A percentile compares a stretch with the other conserved stretches of the same genome.
These are phyloP conservation scores for Mizuhopecten yessoensis DNA, from an alignment of 1,140 invertebrate species.

Conservation along the genomic window DNA sequence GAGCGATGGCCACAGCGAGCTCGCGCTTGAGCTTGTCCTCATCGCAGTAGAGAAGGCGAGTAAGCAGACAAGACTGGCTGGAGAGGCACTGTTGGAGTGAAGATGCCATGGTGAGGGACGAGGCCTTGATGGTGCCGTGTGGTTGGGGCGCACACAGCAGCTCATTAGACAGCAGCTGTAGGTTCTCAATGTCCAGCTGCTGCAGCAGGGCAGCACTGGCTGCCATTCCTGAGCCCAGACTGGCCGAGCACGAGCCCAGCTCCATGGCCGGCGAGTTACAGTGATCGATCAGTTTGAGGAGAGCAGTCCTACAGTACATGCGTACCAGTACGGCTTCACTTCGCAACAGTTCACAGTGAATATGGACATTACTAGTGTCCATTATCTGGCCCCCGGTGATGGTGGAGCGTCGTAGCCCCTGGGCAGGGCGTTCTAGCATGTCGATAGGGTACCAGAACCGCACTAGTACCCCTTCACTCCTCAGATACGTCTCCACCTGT, in stretches of 20 bases:
- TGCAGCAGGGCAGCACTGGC: conserved; percentile 81
- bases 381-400: conserved; percentile 80
- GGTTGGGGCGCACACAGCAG: conserved; percentile 77
- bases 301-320: conserved; percentile 81
- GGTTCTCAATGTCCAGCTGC: conserved; percentile 83
- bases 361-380: conserved; percentile 81
- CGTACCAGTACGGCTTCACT: conserved; percentile 77
- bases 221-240: conserved; percentile 78
- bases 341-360: conserved; percentile 81
- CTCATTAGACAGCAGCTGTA: conserved; percentile 82
- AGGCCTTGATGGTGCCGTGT: conserved; percentile 69
- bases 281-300: conserved; percentile 81
- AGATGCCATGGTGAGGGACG: conserved; percentile 63
- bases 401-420: conserved; percentile 79
- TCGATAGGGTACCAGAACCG: conserved; percentile 84
- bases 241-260: conserved; percentile 71
- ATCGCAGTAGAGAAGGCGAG: conserved; percentile 78
- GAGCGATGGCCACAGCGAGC: conserved; percentile 78
- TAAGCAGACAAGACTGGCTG: conserved; percentile 73
- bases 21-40: conserved; percentile 77
- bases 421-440: conserved; percentile 81
- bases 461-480: conserved; percentile 83
- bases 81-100: conserved; percentile 72
- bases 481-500: conserved; percentile 83
- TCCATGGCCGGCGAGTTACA: conserved; percentile 82